These are phyloP conservation scores for Nipponia nippon DNA, from an alignment of 2,113 vertebrate species.

Conservation along the genomic window DNA sequence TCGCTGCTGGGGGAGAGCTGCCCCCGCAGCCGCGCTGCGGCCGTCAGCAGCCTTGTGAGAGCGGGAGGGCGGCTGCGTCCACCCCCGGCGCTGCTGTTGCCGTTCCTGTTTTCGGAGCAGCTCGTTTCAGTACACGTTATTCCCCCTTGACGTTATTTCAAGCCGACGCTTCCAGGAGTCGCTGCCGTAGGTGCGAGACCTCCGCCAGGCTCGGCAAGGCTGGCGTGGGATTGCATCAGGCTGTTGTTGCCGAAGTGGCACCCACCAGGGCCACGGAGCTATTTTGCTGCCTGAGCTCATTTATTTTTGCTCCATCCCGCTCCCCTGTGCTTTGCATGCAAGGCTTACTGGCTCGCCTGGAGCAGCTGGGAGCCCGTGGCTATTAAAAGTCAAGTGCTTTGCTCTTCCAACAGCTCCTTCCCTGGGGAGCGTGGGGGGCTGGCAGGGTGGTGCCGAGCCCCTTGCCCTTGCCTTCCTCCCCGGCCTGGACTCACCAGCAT, in stretches of 20 bases:
- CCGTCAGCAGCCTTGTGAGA: rapidly evolving
- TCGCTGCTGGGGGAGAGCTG: background rate
- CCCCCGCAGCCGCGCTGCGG: rapidly evolving
- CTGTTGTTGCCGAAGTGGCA: conserved; percentile 15
- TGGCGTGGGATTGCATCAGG: conserved; percentile 56
- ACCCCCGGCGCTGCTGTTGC: background rate
- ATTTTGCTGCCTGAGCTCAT: conserved; percentile 61
- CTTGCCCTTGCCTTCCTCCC: background rate
- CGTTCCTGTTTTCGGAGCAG: background rate
- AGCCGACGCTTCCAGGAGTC: background rate
- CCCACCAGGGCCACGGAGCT: background rate
- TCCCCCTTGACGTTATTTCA: conserved; percentile 16
- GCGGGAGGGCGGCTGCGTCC: rapidly evolving
- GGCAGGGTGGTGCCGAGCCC: background rate
- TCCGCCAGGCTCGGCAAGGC: background rate
- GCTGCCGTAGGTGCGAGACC: background rate
- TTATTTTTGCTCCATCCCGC: conserved; percentile 61
- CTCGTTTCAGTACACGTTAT: background rate
- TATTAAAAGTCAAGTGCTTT: background rate
- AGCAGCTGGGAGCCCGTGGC: background rate
- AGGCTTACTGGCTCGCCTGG: background rate
- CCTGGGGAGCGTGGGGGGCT: background rate
- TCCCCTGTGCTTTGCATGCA: conserved; percentile 29
- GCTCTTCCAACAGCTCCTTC: background rate
- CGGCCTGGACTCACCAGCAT: background rate